phyloP scores from a whole-genome alignment of 2,888 invertebrate species.

The Eretmocerus hayati region DNA sequence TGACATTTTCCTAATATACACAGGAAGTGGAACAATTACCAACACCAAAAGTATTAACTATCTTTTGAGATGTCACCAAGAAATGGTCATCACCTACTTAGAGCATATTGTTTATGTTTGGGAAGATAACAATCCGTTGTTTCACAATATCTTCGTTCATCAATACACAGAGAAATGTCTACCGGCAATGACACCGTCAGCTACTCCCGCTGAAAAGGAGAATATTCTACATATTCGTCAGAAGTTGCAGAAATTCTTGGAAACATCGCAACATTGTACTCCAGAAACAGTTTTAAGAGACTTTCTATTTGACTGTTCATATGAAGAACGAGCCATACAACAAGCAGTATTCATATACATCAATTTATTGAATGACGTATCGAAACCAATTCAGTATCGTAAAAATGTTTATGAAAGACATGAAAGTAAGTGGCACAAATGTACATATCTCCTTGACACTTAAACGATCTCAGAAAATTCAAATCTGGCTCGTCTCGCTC shows the following conservation, averaged over 20 bases:
- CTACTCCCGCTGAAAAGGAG: constrained; percentile 45
- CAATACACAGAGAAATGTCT: constrained; percentile 72
- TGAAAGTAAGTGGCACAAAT: constrained; percentile 30
- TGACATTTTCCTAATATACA: too few relatives aligned
- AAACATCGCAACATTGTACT: constrained; percentile 72
- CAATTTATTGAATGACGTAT: constrained; percentile 73
- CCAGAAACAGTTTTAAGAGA: constrained; percentile 80
- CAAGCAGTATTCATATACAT: constrained; percentile 90
- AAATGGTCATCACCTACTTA: constrained; percentile 82
- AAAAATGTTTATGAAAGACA: constrained; percentile 57
- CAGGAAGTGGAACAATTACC: constrained; percentile 85
- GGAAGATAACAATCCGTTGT: constrained; percentile 75
- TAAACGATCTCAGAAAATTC: neutral
- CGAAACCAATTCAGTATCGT: constrained; percentile 80
- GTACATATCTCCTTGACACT: neutral
- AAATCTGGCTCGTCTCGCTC: neutral
- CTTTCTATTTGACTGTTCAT: constrained; percentile 76
- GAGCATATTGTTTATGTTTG: constrained; percentile 90
- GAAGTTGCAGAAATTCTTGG: constrained; percentile 71
- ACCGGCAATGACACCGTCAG: constrained; percentile 36
- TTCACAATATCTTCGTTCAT: constrained; percentile 86
- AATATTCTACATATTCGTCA: constrained; percentile 53
- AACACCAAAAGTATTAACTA: constrained; percentile 80
- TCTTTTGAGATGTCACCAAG: constrained; percentile 71
- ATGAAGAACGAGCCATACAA: constrained; percentile 92